Evolutionary conservation across 2,113 vertebrate genomes (phyloP).

Genomic region (Hippocampus barbouri): DNA sequence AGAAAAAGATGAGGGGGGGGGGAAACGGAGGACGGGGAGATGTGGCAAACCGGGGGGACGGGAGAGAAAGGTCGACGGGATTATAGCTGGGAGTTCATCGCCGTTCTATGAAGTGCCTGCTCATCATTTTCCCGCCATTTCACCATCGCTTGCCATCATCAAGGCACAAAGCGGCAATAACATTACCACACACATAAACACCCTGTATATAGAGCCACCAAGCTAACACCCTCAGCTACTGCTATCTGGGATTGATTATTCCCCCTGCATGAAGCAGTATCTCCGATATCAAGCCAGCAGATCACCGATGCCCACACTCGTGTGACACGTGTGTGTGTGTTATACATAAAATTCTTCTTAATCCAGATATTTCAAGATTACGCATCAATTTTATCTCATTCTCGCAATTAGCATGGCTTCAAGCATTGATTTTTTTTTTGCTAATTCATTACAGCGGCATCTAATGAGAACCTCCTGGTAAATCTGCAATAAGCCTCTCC

Average conservation of each 20-base stretch:
- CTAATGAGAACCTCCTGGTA: conserved; percentile 27
- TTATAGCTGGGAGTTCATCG: conserved; percentile 57
- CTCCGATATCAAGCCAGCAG: conserved; percentile 38
- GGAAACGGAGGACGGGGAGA: conserved; percentile 22
- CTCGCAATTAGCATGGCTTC: neutral
- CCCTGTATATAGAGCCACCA: neutral
- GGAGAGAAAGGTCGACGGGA: conserved; percentile 52
- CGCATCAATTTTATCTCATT: too few relatives aligned
- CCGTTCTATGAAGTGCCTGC: conserved; percentile 57
- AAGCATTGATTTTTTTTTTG: neutral
- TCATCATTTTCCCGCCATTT: conserved; percentile 65
- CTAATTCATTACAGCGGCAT: conserved; percentile 13
- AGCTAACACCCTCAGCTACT: conserved; percentile 24
- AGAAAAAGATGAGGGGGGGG: conserved; percentile 15
- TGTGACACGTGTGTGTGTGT: too few relatives aligned
- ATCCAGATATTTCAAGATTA: too few relatives aligned
- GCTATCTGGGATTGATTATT: conserved; percentile 54
- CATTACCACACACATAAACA: conserved; percentile 27
- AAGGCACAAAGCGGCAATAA: conserved; percentile 54
- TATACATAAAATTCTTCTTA: too few relatives aligned
- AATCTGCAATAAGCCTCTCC: conserved; percentile 10
- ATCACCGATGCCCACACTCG: conserved; percentile 7
- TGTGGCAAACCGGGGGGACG: neutral
- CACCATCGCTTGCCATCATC: conserved; percentile 55
- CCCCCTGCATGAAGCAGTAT: conserved; percentile 26